Percentiles rank a stretch among this genome's conserved stretches.
Evolutionary conservation across 2,888 invertebrate species (phyloP).

Genomic region (Xiphydria camelus): DNA sequence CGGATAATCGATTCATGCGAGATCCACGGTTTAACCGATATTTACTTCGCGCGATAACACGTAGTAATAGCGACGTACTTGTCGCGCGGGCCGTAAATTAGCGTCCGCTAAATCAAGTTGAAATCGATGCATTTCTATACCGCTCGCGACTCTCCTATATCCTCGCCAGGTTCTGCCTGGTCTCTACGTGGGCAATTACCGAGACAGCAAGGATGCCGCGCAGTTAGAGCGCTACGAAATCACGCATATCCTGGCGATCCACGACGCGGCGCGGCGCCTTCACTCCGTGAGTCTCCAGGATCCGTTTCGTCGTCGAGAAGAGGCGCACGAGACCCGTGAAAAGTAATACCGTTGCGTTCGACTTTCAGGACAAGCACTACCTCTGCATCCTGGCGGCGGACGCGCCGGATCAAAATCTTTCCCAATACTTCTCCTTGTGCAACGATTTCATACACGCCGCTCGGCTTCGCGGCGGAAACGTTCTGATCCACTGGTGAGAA

Average conservation of each 20-base stretch:
- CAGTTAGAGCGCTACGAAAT: slow-evolving; percentile 89
- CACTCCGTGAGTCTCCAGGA: slow-evolving; percentile 71
- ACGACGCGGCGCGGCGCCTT: slow-evolving; percentile 88
- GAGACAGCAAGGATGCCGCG: slow-evolving; percentile 90
- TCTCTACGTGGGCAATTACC: slow-evolving; percentile 92
- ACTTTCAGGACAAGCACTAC: slow-evolving; percentile 93
- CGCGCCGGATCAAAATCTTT: slow-evolving; percentile 89
- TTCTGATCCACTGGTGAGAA: slow-evolving; percentile 91
- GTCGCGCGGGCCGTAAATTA: too few relatives aligned
- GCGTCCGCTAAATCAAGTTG: too few relatives aligned
- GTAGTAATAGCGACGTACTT: too few relatives aligned
- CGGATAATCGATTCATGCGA: too few relatives aligned
- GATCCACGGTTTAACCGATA: too few relatives aligned
- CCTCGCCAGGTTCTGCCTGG: slow-evolving; percentile 83
- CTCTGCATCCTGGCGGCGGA: slow-evolving; percentile 96
- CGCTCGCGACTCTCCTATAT: too few relatives aligned
- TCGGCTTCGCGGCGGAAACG: slow-evolving; percentile 84
- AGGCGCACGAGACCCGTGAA: too few relatives aligned
- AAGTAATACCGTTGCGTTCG: too few relatives aligned
- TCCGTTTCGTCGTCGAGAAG: too few relatives aligned
- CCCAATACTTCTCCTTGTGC: slow-evolving; percentile 89
- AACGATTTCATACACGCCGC: slow-evolving; percentile 97
- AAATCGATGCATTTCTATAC: too few relatives aligned
- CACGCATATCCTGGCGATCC: slow-evolving; percentile 93
- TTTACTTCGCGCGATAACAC: too few relatives aligned